phyloP scores from a whole-genome alignment of 2,113 vertebrate genomes.

The Cyphomyrus plagiostoma region DNA sequence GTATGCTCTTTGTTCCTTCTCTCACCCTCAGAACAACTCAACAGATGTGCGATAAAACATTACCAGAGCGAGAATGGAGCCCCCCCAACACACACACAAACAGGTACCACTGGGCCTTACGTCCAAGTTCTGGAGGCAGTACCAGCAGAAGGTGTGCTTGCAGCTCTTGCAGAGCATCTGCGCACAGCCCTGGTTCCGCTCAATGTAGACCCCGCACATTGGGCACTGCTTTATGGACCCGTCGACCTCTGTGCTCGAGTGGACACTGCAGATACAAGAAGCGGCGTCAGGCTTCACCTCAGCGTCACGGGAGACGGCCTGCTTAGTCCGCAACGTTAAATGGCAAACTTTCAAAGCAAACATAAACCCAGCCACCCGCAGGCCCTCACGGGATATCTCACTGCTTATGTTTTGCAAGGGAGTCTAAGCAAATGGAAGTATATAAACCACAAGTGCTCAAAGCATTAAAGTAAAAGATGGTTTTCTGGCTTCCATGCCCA shows the following conservation, averaged over 20 bases:
- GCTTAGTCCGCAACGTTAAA: background rate
- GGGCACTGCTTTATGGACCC: constrained; percentile 87
- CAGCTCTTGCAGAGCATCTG: constrained; percentile 99
- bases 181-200: constrained; percentile 92
- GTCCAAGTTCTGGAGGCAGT: constrained; percentile 90
- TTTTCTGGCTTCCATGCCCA: background rate
- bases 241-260: constrained; percentile 58
- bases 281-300: constrained; percentile 30
- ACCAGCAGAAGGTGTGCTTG: constrained; percentile 98
- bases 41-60: background rate
- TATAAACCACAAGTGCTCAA: background rate
- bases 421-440: background rate
- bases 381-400: background rate
- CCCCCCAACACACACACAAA: background rate
- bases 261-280: constrained; percentile 45
- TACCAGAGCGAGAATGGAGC: background rate
- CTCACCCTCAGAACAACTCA: background rate
- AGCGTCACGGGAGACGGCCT: background rate
- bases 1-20: background rate
- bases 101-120: constrained; percentile 61
- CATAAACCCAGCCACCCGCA: background rate
- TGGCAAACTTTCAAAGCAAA: background rate
- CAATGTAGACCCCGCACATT: constrained; percentile 83
- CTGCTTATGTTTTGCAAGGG: background rate
- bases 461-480: background rate